These are phyloP conservation scores for Bucco capensis DNA, from an alignment of 2,113 vertebrate species.

Conservation along the genomic window DNA sequence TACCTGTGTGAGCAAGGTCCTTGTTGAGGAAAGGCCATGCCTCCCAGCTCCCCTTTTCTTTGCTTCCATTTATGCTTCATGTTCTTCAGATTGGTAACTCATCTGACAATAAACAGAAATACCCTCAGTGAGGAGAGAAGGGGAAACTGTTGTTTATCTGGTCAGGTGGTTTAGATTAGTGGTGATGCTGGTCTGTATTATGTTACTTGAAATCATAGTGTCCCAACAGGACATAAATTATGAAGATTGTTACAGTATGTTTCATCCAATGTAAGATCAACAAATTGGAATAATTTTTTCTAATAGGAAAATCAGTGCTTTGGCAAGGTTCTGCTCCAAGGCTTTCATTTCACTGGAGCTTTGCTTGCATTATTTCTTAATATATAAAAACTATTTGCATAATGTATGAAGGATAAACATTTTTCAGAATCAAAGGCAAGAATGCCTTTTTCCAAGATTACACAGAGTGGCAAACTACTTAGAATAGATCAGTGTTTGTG, in stretches of 20 bases:
- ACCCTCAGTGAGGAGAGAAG: conserved; percentile 77
- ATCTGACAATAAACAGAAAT: conserved; percentile 93
- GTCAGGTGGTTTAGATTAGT: conserved; percentile 97
- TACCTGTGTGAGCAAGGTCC: conserved; percentile 61
- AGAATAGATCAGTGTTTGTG: conserved; percentile 58
- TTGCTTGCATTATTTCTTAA: conserved; percentile 78
- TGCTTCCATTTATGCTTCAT: conserved; percentile 66
- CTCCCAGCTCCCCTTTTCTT: conserved; percentile 55
- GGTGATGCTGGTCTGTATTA: conserved; percentile 88
- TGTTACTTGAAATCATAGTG: conserved; percentile 95
- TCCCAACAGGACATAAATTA: conserved; percentile 93
- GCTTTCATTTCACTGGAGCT: conserved; percentile 78
- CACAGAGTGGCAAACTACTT: conserved; percentile 49
- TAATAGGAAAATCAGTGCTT: conserved; percentile 84
- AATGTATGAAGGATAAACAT: conserved; percentile 74
- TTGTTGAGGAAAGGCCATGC: conserved; percentile 33
- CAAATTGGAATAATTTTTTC: conserved; percentile 86
- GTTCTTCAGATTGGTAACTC: conserved; percentile 80
- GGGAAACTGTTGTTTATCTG: conserved; percentile 84
- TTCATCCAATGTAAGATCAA: conserved; percentile 84
- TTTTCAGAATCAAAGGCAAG: conserved; percentile 69
- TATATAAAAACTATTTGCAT: conserved; percentile 82
- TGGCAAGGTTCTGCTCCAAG: conserved; percentile 77
- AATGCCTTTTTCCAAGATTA: conserved; percentile 65
- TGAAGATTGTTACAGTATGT: conserved; percentile 86